Conservation (phyloP, 2,888 invertebrate genomes). For the Erebia ligea region DNA sequence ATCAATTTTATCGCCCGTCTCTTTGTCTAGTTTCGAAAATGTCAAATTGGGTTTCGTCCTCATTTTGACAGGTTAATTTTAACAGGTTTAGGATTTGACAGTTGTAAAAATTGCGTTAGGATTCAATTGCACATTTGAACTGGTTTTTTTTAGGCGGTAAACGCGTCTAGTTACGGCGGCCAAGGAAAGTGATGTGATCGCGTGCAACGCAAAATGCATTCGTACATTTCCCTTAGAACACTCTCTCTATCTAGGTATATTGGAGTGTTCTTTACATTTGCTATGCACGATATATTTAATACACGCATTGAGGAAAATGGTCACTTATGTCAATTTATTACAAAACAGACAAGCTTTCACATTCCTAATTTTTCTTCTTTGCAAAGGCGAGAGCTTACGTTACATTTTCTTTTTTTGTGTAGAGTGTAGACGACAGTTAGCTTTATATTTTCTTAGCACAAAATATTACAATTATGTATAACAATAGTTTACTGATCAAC, state of each 20-base stretch:
- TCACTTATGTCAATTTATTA: neutral
- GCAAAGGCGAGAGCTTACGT: too few relatives aligned
- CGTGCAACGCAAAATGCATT: slow-evolving; percentile 50
- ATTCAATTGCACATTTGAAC: slow-evolving; percentile 19
- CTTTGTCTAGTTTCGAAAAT: slow-evolving; percentile 85
- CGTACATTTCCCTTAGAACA: slow-evolving; percentile 51
- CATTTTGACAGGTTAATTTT: slow-evolving; percentile 50
- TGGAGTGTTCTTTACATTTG: slow-evolving; percentile 57
- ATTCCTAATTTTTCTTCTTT: too few relatives aligned
- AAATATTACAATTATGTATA: too few relatives aligned
- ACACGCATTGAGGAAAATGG: slow-evolving; percentile 1
- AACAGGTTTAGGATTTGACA: slow-evolving; percentile 1
- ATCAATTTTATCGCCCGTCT: slow-evolving; percentile 84
- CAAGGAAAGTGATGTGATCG: slow-evolving; percentile 60
- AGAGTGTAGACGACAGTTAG: too few relatives aligned
- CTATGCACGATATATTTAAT: neutral
- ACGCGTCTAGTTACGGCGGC: slow-evolving; percentile 44
- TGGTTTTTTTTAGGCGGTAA: slow-evolving; percentile 23
- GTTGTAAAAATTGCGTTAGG: neutral
- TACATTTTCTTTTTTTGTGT: too few relatives aligned
- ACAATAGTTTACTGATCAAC: too few relatives aligned
- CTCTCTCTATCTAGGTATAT: slow-evolving; percentile 57
- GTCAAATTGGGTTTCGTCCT: slow-evolving; percentile 66
- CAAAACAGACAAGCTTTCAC: too few relatives aligned
- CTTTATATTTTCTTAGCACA: too few relatives aligned